Evolutionary conservation across 1,140 invertebrate species (phyloP).

Genomic region (Samia ricini): DNA sequence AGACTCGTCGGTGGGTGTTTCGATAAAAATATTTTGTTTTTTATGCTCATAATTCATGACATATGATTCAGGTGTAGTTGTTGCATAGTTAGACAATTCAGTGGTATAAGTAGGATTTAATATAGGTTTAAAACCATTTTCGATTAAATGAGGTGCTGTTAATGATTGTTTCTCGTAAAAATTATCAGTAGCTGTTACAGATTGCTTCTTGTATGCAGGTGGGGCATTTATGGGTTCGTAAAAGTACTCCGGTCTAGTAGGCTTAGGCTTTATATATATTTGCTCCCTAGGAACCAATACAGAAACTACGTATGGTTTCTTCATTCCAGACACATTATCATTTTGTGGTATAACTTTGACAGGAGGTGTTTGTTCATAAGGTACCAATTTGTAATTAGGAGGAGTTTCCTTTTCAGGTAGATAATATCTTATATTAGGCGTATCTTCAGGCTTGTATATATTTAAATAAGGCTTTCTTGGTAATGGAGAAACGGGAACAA

Average conservation of each 20-base stretch:
- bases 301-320: conserved; percentile 39
- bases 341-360: conserved; percentile 42
- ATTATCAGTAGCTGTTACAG: conserved; percentile 49
- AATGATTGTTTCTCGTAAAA: conserved; percentile 56
- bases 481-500: conserved; percentile 31
- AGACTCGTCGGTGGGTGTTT: conserved; percentile 22
- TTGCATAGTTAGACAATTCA: conserved; percentile 32
- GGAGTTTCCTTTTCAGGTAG: conserved; percentile 51
- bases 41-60: conserved; percentile 27
- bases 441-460: conserved; percentile 49
- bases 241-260: conserved; percentile 40
- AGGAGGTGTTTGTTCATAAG: conserved; percentile 74
- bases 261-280: conserved; percentile 53
- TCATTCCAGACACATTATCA: conserved; percentile 33
- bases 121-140: conserved; percentile 71
- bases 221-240: conserved; percentile 43
- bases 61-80: conserved; percentile 16
- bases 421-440: conserved; percentile 57
- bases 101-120: conserved; percentile 35
- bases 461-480: conserved; percentile 52
- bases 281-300: conserved; percentile 39
- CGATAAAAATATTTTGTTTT: conserved; percentile 29
- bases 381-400: conserved; percentile 69
- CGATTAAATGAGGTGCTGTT: conserved; percentile 42
- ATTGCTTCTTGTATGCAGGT: conserved; percentile 42